A percentile compares a stretch with the other conserved stretches of the same genome.
Conservation (phyloP, 2,113 vertebrate species). For the Proterorhinus semilunaris region DNA sequence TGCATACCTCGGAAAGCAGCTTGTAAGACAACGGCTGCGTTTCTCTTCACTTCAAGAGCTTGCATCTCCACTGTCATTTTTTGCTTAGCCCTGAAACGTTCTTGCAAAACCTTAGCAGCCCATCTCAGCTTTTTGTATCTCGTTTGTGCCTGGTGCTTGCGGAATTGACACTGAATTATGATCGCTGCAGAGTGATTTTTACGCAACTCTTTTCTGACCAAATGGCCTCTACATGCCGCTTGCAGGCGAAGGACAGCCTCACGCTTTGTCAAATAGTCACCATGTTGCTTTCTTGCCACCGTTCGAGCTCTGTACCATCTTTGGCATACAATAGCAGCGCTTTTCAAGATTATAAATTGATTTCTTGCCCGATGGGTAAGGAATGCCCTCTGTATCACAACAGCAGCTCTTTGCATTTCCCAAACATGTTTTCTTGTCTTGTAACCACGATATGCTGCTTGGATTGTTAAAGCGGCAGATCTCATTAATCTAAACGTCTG, state of each 20-base stretch:
- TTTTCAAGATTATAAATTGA: conserved; percentile 68
- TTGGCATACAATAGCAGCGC: conserved; percentile 74
- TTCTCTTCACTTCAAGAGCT: conserved; percentile 55
- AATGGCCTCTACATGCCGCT: conserved; percentile 78
- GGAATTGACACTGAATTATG: conserved; percentile 82
- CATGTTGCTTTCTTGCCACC: conserved; percentile 33
- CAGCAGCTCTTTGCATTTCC: conserved; percentile 67
- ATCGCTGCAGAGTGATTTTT: conserved; percentile 64
- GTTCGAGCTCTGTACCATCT: conserved; percentile 67
- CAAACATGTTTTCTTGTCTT: conserved; percentile 29
- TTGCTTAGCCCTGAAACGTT: conserved; percentile 72
- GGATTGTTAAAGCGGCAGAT: conserved; percentile 55
- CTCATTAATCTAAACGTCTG: conserved; percentile 45
- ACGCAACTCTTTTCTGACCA: conserved; percentile 64
- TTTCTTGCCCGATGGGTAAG: conserved; percentile 53
- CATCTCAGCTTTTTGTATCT: conserved; percentile 68
- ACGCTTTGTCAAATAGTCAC: conserved; percentile 69
- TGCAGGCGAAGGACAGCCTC: conserved; percentile 77
- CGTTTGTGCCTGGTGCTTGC: conserved; percentile 67
- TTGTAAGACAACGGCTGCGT: conserved; percentile 75
- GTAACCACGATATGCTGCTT: conserved; percentile 64
- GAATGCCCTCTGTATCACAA: conserved; percentile 76
- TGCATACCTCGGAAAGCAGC: conserved; percentile 78
- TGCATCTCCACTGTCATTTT: conserved; percentile 62
- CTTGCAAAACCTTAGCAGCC: conserved; percentile 78